Evolutionary conservation across 1,140 invertebrate genomes (phyloP).

Genomic region (Octopus sinensis): DNA sequence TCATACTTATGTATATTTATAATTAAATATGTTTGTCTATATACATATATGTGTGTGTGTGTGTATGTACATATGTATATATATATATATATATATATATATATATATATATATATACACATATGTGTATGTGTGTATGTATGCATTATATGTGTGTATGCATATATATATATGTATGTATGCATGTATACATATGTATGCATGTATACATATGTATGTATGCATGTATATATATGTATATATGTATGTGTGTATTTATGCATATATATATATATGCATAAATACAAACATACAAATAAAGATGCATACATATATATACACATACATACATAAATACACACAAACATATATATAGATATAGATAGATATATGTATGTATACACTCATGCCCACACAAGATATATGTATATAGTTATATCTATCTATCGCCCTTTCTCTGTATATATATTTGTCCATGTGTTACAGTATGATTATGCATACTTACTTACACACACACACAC

Average conservation of each 20-base stretch:
- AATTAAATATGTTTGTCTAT: no score
- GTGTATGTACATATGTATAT: no score
- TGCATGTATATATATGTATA: background rate
- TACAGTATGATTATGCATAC: no score
- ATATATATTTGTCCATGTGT: no score
- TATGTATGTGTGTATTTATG: background rate
- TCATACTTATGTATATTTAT: no score
- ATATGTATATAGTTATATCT: background rate
- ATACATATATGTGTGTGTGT: no score
- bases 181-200: background rate
- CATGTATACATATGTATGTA: background rate
- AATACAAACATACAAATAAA: background rate
- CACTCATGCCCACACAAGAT: background rate
- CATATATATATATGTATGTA: no score
- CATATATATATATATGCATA: background rate
- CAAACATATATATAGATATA: background rate
- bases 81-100: no score
- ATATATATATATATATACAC: no score
- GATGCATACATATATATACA: background rate
- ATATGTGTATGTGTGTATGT: no score
- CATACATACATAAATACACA: background rate
- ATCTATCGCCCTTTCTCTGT: background rate
- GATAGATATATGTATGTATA: background rate
- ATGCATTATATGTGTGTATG: no score
- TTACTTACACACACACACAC: no score